phyloP scores from a whole-genome alignment of 2,113 vertebrate genomes.

The Mustela lutreola region DNA sequence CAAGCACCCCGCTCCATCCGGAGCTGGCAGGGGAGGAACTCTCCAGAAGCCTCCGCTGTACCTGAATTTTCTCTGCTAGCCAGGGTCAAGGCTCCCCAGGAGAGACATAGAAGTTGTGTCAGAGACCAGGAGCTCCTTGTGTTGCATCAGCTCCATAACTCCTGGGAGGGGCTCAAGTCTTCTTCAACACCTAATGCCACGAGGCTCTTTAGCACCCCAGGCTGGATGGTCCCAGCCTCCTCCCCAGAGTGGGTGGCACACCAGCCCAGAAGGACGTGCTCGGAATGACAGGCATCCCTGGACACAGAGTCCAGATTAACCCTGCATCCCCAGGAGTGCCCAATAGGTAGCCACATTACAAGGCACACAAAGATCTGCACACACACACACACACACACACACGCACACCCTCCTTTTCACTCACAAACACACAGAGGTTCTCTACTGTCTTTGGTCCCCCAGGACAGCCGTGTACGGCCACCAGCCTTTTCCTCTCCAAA shows the following conservation, averaged over 20 bases:
- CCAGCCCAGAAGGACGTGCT: background rate
- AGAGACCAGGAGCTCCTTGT: background rate
- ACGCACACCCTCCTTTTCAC: background rate
- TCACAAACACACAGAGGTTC: background rate
- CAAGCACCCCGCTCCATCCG: background rate
- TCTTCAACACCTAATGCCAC: background rate
- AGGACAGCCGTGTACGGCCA: rapidly evolving
- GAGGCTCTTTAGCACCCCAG: background rate
- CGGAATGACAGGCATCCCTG: background rate
- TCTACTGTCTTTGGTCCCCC: background rate
- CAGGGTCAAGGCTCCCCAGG: background rate
- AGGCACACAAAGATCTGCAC: background rate
- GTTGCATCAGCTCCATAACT: background rate
- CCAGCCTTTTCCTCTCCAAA: background rate
- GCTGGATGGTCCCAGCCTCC: background rate
- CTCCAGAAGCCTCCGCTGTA: background rate
- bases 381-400: background rate
- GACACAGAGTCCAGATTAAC: background rate
- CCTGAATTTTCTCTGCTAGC: background rate
- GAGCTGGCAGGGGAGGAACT: background rate
- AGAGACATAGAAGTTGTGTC: background rate
- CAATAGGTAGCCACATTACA: background rate
- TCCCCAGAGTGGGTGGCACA: background rate
- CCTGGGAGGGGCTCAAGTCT: background rate
- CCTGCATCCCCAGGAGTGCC: background rate